These are phyloP conservation scores for Phymatocera aterrima DNA, from an alignment of 2,888 invertebrate genomes.

Conservation along the genomic window DNA sequence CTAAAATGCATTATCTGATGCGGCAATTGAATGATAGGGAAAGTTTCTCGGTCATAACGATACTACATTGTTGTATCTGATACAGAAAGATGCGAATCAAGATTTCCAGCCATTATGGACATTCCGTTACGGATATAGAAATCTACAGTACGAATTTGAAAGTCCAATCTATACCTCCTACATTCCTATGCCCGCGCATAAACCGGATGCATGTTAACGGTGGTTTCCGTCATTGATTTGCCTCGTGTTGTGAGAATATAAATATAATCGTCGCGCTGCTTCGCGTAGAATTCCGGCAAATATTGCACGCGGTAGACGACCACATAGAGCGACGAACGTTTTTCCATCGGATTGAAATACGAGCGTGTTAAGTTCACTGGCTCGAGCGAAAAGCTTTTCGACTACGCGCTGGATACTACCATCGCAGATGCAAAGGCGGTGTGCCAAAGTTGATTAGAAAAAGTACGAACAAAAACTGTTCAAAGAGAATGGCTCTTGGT, in stretches of 20 bases:
- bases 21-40: not conserved
- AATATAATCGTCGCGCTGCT: not conserved
- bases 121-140: not conserved
- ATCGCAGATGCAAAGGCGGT: not conserved
- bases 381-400: no score
- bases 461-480: not conserved
- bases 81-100: not conserved
- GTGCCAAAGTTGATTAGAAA: not conserved
- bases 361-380: not conserved
- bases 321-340: not conserved
- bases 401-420: not conserved
- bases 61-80: not conserved
- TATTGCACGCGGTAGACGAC: not conserved
- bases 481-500: not conserved
- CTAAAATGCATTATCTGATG: not conserved
- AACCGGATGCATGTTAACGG: constrained; percentile 10
- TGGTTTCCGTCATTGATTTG: constrained; percentile 9
- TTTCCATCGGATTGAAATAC: not conserved
- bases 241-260: not conserved
- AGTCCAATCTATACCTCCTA: not conserved
- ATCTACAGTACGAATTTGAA: not conserved
- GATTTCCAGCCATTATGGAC: not conserved
- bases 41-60: not conserved
- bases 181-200: not conserved
- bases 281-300: not conserved